These are phyloP conservation scores for Pseudeuparius sepicola DNA, from an alignment of 2,888 invertebrate species.

Conservation along the genomic window DNA sequence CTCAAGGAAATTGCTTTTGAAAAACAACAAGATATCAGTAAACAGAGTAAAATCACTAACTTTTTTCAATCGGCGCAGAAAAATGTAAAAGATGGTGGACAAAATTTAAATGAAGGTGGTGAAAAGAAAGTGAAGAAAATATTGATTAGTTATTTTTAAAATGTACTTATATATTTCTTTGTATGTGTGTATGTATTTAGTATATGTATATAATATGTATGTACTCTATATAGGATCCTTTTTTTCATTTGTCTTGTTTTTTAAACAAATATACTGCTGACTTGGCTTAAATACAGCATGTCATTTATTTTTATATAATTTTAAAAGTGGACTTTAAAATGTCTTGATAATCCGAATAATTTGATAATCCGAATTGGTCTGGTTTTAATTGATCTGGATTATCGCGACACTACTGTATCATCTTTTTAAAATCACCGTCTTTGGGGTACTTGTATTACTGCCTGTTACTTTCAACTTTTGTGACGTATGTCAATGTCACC, in stretches of 20 bases:
- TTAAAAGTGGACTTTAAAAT: slow-evolving; percentile 2
- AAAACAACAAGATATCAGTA: slow-evolving; percentile 5
- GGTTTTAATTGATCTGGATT: slow-evolving; percentile 7
- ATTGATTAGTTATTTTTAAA: too few relatives aligned
- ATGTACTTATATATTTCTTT: too few relatives aligned
- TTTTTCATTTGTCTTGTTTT: too few relatives aligned
- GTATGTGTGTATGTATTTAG: too few relatives aligned
- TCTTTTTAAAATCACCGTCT: too few relatives aligned
- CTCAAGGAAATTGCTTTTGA: slow-evolving; percentile 12
- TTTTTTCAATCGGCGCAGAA: slow-evolving; percentile 7
- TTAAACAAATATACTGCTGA: slow-evolving; percentile 2
- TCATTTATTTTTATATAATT: slow-evolving; percentile 1
- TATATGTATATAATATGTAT: too few relatives aligned
- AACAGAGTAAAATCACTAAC: slow-evolving; percentile 6
- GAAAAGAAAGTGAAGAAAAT: too few relatives aligned
- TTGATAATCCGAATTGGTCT: slow-evolving; percentile 2
- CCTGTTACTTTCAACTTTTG: too few relatives aligned
- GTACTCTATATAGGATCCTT: too few relatives aligned
- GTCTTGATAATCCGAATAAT: slow-evolving; percentile 6
- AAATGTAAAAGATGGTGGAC: slow-evolving; percentile 7
- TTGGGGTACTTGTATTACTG: too few relatives aligned
- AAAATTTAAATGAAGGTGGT: too few relatives aligned
- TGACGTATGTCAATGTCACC: too few relatives aligned
- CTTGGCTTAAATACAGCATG: slow-evolving; percentile 2
- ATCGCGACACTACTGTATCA: slow-evolving; percentile 6